Base-by-base conservation (phyloP, 2,113 vertebrate species). In the Prinia subflava region DNA sequence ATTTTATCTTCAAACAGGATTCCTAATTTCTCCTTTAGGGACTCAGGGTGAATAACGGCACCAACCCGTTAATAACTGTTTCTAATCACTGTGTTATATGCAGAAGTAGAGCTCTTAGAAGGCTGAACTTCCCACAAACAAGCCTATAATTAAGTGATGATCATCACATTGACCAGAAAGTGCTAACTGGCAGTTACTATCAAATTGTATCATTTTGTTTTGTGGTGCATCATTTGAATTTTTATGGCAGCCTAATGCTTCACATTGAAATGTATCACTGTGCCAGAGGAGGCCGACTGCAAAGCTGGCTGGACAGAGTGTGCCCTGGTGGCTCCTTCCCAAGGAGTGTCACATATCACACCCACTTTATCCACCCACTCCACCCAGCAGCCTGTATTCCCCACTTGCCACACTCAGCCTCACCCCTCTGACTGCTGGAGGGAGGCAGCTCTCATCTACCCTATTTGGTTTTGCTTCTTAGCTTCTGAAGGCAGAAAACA, bases 1-100 rank as follows among this genome's bases (percentile, higher is more conserved):
- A 93, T 88, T 92, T 94, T 47, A 90, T 75, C 73, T 96, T 94
- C 92, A 96, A 92, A 91, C 16, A 92, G 60, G 79, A 82, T 53
- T 94, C 83, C 85, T 93, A 83, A 95, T 84, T 90, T 95, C 86
- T 96, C 31, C 88, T 93, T 86, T 74, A 83, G 46, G 25, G 49
- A 77, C 76, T 92, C 1, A 3, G 47, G 65, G 60, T 71, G 85
- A 86, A 75, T 84, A 94, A 90, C 0, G 0, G 62, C 92, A 92
- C 76, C 79, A 93, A 88, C 25, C 16, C 1, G 0, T 84, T 94
- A 95, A 88, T 91, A 92, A 85, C 44, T 87, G 76, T 65, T 96
- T 90, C 69, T 95, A 92, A 96, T 92, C 77, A 41, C 44, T 89
- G 50, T 49, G 50, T 84, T 86, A 78, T 81, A 81, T 75, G 81